Evolutionary conservation across 23 tunicate species (phyloP), one percentile per base, ranked within the genome.

Genomic region (Ascidia mentula): DNA sequence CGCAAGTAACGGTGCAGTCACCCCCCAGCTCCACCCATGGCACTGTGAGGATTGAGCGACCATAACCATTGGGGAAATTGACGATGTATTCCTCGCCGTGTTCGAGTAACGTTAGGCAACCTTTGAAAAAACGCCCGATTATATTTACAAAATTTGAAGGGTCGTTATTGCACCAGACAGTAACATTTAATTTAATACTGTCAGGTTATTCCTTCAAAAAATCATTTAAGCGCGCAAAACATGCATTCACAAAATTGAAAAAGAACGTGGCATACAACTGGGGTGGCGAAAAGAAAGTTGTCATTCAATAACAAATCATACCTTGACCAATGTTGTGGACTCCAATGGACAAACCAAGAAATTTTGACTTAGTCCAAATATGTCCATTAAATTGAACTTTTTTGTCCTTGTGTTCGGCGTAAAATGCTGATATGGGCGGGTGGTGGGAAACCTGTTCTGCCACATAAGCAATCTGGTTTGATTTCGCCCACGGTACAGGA

Each of bases 11-110:
- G 22, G 84, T 82, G 74, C 95, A 89, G 60, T 95, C 99, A 7
- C 99, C 99, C 15, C 99, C 99, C 9, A 95, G 76, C 72, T 95
- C 99, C 45, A 95, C 90, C 99, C 99, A 95, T 20, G 99, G 99
- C 37, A 95, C 85, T 13, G 99, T 95, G 33, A 95, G 82, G 32
- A 95, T 95, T 33, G 92, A 86, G 22, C 99, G 85, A n/a, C 99
- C 94, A 78, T 95, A 95, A 9, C 99, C 99, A 59, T 82, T 88
- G 20, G 99, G 99, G 46, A 95, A 95, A 61, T 86, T 95, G 36
- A 95, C 59, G 22, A 88, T 83, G 75, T 95, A 95, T 46, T 82
- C 90, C 77, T 95, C 99, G 22, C 75, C 94, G 18, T 40, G 59
- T 30, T 95, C 99, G 6, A 95, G 81, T n/a, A 95, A 45, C 40